Base-by-base conservation (phyloP, 1,140 invertebrate genomes). In the Drosophila quadrilineata region DNA sequence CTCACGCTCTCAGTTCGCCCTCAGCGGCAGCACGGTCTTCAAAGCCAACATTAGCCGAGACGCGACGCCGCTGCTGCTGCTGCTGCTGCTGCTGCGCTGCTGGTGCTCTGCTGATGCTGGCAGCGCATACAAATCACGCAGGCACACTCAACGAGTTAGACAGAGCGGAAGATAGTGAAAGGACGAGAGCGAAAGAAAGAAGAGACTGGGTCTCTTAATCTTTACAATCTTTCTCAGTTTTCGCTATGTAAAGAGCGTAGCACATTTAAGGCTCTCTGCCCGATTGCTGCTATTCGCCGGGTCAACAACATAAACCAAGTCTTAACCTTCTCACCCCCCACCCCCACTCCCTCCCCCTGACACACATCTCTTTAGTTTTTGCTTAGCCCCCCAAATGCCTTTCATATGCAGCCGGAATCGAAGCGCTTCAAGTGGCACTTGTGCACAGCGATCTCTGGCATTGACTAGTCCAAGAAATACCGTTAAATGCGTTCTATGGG, bases 141-240 rank as follows among this genome's bases (percentile, higher is more conserved):
- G 36, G 48, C 40, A 43, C 19, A 29, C n/a, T n/a, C n/a, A n/a
- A n/a, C n/a, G 10, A 26, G 36, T 29, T 22, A 22, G 49, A 43
- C 24, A 22, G 36, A 58, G 43, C 10, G 31, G 36, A 19, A 35
- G 29, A 49, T 22, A 64, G 45, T 19, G 35, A 53, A 50, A 33
- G 65, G 29, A n/a, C n/a, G 38, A 40, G 41, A 40, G 33, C 57
- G 22, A 31, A 19, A 64, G 35, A 28, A 45, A 14, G 4, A 8
- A 28, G 56, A 41, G 54, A n/a, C n/a, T n/a, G n/a, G n/a, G n/a
- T n/a, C n/a, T n/a, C 54, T 66, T 80, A 75, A 80, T 80, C 75
- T 75, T 63, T 71, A 75, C 62, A 80, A 80, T 80, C 75, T 80
- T 75, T 69, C n/a, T n/a, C 80, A 80, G 76, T 80, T 80, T 80